Evolutionary conservation across 2,888 invertebrate genomes (phyloP), one percentile per base, ranked within the genome.

Genomic region (Pristionchus maxplancki): DNA sequence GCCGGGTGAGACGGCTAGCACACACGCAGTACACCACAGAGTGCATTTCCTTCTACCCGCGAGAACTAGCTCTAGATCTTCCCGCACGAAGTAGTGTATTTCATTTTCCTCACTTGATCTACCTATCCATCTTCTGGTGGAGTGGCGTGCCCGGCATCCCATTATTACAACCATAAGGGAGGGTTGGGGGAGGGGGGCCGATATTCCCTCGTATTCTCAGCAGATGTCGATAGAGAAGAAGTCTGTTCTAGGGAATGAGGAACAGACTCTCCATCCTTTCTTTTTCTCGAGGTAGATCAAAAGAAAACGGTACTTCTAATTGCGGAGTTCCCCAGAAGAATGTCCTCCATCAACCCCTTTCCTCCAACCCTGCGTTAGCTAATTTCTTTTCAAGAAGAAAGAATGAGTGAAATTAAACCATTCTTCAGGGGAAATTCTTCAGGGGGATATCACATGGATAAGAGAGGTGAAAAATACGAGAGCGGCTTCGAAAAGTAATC

Each of bases 101-200:
- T 71, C 37, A 11, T 44, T 37, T 31, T 0, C 20, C 31, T 37
- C 31, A 6, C 4, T 3, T 71, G 71, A 71, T 37, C 71, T 71
- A 71, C 71, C 71, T 20, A 71, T 71, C 71, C 71, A 40, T 71
- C 71, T 40, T 24, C 37, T 71, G 37, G 71, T 64, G 64, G 31
- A 64, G 64, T 31, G 64, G 64, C 64, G 71, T 37, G 71, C 71
- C 71, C 37, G 71, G 71, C 37, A 37, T 40, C 24, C 34, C 71
- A 71, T 34, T 71, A 71, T 71, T 71, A 71, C 71, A 71, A 71
- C 71, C 71, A 37, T 37, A 71, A 37, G 24, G 71, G 71, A 71
- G 71, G 37, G n/a, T 20, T 9, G 1, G 24, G 5, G 58, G 24
- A 58, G 24, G 71, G 31, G 67, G 67, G 37, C 37, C 71, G 44